Percentiles rank a stretch among this genome's conserved stretches.
These are phyloP conservation scores for Polypedilum vanderplanki DNA, from an alignment of 1,140 invertebrate genomes.

Conservation along the genomic window DNA sequence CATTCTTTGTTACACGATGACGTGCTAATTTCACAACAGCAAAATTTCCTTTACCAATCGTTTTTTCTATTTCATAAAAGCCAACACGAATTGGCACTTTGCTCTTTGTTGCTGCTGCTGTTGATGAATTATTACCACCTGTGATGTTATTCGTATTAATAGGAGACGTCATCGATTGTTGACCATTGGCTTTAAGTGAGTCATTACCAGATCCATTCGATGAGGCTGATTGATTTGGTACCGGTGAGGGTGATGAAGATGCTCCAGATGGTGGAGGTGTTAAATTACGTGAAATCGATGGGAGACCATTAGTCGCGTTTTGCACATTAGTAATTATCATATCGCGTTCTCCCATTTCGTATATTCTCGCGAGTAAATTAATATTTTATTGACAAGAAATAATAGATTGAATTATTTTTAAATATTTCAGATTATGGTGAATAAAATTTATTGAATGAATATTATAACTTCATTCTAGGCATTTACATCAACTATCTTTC, in stretches of 20 bases:
- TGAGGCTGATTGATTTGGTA: slow-evolving; percentile 11
- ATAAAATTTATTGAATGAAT: too few relatives aligned
- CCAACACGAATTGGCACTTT: slow-evolving; percentile 76
- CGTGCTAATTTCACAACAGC: slow-evolving; percentile 96
- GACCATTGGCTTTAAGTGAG: background rate
- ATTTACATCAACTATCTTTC: too few relatives aligned
- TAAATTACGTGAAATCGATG: slow-evolving; percentile 7
- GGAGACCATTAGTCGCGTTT: background rate
- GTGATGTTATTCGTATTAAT: slow-evolving; percentile 1
- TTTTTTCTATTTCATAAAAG: slow-evolving; percentile 93
- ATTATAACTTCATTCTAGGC: too few relatives aligned
- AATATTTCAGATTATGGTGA: too few relatives aligned
- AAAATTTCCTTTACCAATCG: slow-evolving; percentile 98
- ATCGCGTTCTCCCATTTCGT: background rate
- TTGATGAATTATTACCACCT: background rate
- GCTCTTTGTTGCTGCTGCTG: slow-evolving; percentile 34
- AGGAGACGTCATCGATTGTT: background rate
- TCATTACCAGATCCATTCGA: background rate
- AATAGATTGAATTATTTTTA: too few relatives aligned
- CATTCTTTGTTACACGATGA: slow-evolving; percentile 95
- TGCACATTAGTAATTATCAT: slow-evolving; percentile 1
- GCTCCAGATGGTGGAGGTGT: background rate
- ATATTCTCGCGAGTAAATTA: too few relatives aligned
- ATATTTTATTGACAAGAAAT: too few relatives aligned
- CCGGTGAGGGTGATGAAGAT: slow-evolving; percentile 5